Evolutionary conservation across 2,888 invertebrate species (phyloP), one percentile per base, ranked within the genome.

Genomic region (Trissoscelio sp.): DNA sequence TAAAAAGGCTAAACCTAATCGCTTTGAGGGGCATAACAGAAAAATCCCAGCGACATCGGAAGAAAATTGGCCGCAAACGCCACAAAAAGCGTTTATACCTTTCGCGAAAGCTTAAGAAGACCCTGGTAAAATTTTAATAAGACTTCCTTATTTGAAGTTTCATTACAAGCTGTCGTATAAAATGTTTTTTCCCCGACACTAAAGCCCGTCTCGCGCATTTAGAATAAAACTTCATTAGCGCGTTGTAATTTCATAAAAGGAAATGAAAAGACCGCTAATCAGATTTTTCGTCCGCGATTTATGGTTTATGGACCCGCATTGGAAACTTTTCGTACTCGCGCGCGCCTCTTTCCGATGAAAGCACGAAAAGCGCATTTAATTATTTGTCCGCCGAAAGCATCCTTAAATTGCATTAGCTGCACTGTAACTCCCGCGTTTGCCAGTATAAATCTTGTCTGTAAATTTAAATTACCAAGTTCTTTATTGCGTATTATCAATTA

Each of bases 201-300:
- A 53, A 73, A 73, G 18, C 51, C 42, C 28, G 11, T 1, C 57
- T 16, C 31, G 14, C 9, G 3, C 72, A 37, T 62, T 73, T 18
- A 22, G 39, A 62, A 60, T 60, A 77, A 74, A 74, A 69, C 67
- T 77, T 69, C 60, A 77, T 77, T 77, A 67, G 53, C 58, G 67
- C 67, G 58, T 60, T 51, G 67, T 53, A 69, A 69, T 67, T 69
- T 77, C 51, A 57, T 60, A 42, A 58, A 72, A 72, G 58, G 66
- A 79, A 69, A 73, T 73, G 72, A 73, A 79, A 79, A 37, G 67
- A 70, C 66, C 48, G 11, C 34, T 66, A 57, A 64, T 53, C 70
- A 66, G 64, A 66, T 79, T 64, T 58, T 66, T 44, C 51, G 5
- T n/a, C 14, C 28, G 24, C 57, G 51, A 75, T 75, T 75, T 75